Percentiles rank a stretch among this genome's conserved stretches.
These are phyloP conservation scores for Machimus rusticus DNA, from an alignment of 2,888 invertebrate genomes.

Conservation along the genomic window DNA sequence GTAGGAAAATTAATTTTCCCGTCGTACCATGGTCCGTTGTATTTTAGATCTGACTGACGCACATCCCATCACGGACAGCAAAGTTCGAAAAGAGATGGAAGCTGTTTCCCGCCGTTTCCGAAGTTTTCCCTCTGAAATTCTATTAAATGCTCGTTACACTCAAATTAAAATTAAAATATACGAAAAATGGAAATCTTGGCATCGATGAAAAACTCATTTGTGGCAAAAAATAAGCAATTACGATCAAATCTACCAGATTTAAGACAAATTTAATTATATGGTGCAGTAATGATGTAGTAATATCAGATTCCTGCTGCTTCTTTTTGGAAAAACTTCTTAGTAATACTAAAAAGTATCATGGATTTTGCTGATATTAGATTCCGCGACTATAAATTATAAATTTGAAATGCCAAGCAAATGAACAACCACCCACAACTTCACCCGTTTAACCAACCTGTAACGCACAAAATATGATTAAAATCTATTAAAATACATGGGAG, in stretches of 20 bases:
- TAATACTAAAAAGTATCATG: too few relatives aligned
- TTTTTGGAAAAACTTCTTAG: background rate
- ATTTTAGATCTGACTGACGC: constrained; percentile 3
- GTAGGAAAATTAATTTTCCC: constrained; percentile 27
- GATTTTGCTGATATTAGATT: background rate
- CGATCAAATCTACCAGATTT: constrained; percentile 5
- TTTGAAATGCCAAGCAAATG: background rate
- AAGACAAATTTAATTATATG: constrained; percentile 12
- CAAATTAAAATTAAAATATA: constrained; percentile 39
- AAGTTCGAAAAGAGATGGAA: background rate
- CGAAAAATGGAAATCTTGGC: constrained; percentile 28
- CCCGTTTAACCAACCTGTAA: too few relatives aligned
- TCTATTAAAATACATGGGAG: too few relatives aligned
- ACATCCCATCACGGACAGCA: background rate
- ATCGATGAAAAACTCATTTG: constrained; percentile 37
- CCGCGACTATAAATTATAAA: background rate
- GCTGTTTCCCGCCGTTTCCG: background rate
- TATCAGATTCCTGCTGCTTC: background rate
- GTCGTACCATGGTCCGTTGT: background rate
- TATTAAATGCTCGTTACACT: constrained; percentile 39
- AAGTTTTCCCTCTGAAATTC: constrained; percentile 31
- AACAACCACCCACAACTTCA: too few relatives aligned
- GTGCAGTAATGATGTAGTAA: background rate
- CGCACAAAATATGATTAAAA: too few relatives aligned
- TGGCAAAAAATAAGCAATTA: constrained; percentile 33